A percentile compares a stretch with the other conserved stretches of the same genome.
Evolutionary conservation across 2,797 vertebrate species (phyloP).

Genomic region (Alcedo atthis): DNA sequence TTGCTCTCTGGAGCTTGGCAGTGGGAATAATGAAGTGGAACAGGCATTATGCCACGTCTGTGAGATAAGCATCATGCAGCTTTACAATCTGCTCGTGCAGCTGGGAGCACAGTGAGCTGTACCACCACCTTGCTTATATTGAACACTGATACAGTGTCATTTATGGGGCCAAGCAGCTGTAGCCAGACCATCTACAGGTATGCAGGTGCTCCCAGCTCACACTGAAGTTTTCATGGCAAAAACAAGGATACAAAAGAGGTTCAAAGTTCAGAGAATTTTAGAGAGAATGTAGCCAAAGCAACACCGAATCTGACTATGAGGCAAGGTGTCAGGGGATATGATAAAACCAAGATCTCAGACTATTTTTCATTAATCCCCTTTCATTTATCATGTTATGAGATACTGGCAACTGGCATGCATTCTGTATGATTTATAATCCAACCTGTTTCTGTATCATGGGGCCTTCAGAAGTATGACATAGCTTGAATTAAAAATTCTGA

Average conservation of each 20-base stretch:
- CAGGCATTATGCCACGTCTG: not conserved
- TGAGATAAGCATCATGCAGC: not conserved
- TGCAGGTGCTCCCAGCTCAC: not conserved
- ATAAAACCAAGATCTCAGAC: not conserved
- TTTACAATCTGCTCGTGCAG: not conserved
- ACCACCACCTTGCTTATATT: not conserved
- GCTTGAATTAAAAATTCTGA: not conserved
- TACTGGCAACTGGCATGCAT: not conserved
- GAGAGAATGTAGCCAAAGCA: not conserved
- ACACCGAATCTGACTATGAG: not conserved
- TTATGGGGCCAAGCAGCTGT: not conserved
- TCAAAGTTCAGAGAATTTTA: not conserved
- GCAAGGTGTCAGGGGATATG: not conserved
- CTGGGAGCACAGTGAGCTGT: fast-evolving
- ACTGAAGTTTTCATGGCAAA: not conserved
- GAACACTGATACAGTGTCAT: not conserved
- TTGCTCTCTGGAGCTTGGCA: not conserved
- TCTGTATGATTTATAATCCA: not conserved
- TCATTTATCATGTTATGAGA: not conserved
- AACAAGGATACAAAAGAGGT: not conserved
- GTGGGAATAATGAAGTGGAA: not conserved
- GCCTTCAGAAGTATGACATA: not conserved
- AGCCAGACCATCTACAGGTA: not conserved
- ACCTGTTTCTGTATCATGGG: not conserved
- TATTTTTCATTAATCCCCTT: not conserved